These are phyloP conservation scores for Salticus scenicus DNA, from an alignment of 2,888 invertebrate species.

Conservation along the genomic window DNA sequence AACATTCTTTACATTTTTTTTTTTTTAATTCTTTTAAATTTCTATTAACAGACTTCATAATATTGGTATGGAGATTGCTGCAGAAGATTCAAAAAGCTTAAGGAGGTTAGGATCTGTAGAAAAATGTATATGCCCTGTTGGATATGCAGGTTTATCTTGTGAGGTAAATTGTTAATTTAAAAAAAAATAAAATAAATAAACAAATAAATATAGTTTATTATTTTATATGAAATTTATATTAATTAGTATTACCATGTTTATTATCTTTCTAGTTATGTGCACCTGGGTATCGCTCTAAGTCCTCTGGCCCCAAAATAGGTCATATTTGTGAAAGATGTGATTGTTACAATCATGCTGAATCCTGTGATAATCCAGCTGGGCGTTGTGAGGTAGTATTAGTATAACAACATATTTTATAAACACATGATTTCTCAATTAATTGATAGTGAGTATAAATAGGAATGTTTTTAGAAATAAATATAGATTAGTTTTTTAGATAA, in stretches of 20 bases:
- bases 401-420: too few relatives aligned
- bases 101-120: conserved; percentile 79
- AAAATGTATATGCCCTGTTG: conserved; percentile 88
- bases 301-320: conserved; percentile 78
- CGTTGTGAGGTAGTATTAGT: conserved; percentile 79
- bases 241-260: too few relatives aligned
- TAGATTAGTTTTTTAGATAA: too few relatives aligned
- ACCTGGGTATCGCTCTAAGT: conserved; percentile 88
- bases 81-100: conserved; percentile 70
- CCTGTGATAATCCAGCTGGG: conserved; percentile 87
- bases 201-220: too few relatives aligned
- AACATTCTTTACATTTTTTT: too few relatives aligned
- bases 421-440: too few relatives aligned
- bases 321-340: conserved; percentile 79
- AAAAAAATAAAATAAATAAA: too few relatives aligned
- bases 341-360: conserved; percentile 75
- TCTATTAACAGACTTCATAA: conserved; percentile 73
- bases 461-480: too few relatives aligned
- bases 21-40: too few relatives aligned
- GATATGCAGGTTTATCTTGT: conserved; percentile 87
- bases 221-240: too few relatives aligned
- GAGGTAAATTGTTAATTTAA: too few relatives aligned
- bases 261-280: conserved; percentile 85
- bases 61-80: conserved; percentile 75
- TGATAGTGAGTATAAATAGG: too few relatives aligned